Percentiles rank a stretch among this genome's conserved stretches.
Evolutionary conservation across 2,888 invertebrate species (phyloP).

Genomic region (Tryphoninae sp.): DNA sequence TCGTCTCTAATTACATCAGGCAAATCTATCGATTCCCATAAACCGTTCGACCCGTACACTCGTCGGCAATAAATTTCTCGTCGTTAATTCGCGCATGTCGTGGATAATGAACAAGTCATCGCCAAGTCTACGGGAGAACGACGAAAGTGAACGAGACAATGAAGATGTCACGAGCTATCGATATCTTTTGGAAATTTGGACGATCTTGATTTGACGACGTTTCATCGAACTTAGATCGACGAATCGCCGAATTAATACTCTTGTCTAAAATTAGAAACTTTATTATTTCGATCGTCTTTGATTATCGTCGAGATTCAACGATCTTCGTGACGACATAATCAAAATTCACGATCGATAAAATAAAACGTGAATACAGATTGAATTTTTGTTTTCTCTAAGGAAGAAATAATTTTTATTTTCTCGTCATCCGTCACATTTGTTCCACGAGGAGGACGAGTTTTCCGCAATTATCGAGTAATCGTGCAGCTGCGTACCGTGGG

Average conservation of each 20-base stretch:
- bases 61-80: slow-evolving; percentile 52
- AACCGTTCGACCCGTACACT: slow-evolving; percentile 62
- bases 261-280: too few relatives aligned
- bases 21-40: slow-evolving; percentile 71
- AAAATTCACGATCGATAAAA: background rate
- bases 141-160: slow-evolving; percentile 3
- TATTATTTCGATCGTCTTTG: too few relatives aligned
- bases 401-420: background rate
- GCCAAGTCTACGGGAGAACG: background rate
- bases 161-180: background rate
- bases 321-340: too few relatives aligned
- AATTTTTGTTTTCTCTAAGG: background rate
- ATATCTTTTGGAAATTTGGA: background rate
- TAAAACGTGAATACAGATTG: background rate
- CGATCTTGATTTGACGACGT: too few relatives aligned
- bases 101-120: slow-evolving; percentile 66
- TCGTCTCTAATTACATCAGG: slow-evolving; percentile 69
- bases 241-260: too few relatives aligned
- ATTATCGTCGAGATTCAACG: too few relatives aligned
- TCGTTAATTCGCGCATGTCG: slow-evolving; percentile 66
- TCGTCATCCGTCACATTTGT: slow-evolving; percentile 1
- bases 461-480: slow-evolving; percentile 41
- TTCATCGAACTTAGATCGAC: too few relatives aligned
- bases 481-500: background rate
- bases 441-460: background rate